Conservation (phyloP, 2,888 invertebrate species). For the Sesamia inferens region DNA sequence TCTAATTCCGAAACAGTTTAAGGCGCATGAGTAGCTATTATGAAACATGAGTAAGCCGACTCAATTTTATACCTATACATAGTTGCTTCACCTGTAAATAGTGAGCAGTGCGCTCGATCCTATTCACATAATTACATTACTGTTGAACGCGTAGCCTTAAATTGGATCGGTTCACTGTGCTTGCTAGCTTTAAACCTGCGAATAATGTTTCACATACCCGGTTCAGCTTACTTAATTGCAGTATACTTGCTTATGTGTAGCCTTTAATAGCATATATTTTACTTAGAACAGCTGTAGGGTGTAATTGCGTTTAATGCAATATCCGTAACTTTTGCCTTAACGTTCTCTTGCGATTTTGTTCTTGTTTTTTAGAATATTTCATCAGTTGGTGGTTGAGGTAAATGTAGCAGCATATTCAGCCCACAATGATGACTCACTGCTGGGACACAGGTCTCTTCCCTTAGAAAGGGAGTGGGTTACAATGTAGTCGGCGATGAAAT, state of each 20-base stretch:
- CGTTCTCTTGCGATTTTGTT: conserved; percentile 37
- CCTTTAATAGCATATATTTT: conserved; percentile 55
- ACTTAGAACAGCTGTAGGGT: conserved; percentile 39
- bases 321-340: conserved; percentile 33
- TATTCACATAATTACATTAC: conserved; percentile 58
- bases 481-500: too few species aligned
- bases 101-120: conserved; percentile 50
- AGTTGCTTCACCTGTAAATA: conserved; percentile 35
- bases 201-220: conserved; percentile 52
- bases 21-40: conserved; percentile 1
- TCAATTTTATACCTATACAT: conserved; percentile 23
- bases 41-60: conserved; percentile 9
- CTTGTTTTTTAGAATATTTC: conserved; percentile 32
- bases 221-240: conserved; percentile 56
- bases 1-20: neutral
- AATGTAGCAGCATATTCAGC: too few species aligned
- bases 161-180: conserved; percentile 57
- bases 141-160: conserved; percentile 57
- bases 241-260: conserved; percentile 48
- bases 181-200: conserved; percentile 49
- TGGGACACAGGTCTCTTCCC: too few species aligned
- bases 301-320: conserved; percentile 52
- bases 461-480: too few species aligned
- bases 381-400: neutral
- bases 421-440: too few species aligned